Evolutionary conservation across 2,888 invertebrate species (phyloP), one percentile per base, ranked within the genome.

Genomic region (Diplolepis rosae): DNA sequence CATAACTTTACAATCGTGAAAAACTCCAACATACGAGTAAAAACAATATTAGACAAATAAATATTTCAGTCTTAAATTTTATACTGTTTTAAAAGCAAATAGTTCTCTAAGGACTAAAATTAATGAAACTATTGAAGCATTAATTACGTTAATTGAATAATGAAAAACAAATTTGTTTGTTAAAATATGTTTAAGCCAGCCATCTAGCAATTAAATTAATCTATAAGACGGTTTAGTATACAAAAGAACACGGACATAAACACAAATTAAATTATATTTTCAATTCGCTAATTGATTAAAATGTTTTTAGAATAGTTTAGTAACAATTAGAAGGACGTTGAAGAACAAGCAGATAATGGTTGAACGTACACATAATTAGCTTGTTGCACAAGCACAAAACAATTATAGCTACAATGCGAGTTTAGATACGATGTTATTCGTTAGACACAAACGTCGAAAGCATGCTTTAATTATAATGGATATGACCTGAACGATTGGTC

Each of bases 401-500:
- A 48, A 66, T 66, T 66, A 50, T 11, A 66, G 35, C 39, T 27
- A 18, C 2, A 66, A 18, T n/a, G 66, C 66, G 18, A 66, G 48
- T 22, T 66, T 15, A 66, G 22, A 28, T 48, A 50, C 22, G 30
- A 66, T 66, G 45, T 32, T 67, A 51, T 67, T 67, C 30, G 22
- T 67, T 50, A 68, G 39, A 42, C 32, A 42, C 71, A 74, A 77
- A 82, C 82, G 82, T 76, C 73, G 75, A 77, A 78, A 85, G 84
- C 88, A 87, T 87, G 87, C 87, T 84, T 85, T 76, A 83, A 84
- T 82, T 81, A 79, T 82, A 85, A 84, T 85, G 85, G 85, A 73
- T 86, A 85, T 83, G 84, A 88, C 88, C 86, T 88, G 88, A 76
- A 88, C 85, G 65, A 88, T 78, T 69, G 88, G 87, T 48, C 86